These are phyloP conservation scores for Notothenia rossii DNA, from an alignment of 2,113 vertebrate species.

Conservation along the genomic window DNA sequence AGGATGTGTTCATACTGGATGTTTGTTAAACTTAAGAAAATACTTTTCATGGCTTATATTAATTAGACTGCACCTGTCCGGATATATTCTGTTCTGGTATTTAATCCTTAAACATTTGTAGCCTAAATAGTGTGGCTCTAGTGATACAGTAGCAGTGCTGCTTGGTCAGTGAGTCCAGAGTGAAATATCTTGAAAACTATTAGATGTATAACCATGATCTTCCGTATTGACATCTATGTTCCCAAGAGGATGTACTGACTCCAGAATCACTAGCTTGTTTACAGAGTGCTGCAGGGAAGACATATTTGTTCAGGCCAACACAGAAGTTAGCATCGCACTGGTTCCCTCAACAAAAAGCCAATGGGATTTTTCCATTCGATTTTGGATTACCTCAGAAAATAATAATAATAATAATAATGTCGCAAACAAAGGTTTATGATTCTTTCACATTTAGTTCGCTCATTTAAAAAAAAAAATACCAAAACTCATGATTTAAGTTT, in stretches of 20 bases:
- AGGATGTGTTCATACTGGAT: neutral
- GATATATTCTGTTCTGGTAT: neutral
- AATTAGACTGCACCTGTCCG: neutral
- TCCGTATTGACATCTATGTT: neutral
- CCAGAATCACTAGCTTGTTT: neutral
- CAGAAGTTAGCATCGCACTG: too few species aligned
- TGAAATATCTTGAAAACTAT: neutral
- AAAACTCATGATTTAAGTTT: too few species aligned
- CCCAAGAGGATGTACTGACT: neutral
- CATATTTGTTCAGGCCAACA: too few species aligned
- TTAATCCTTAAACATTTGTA: neutral
- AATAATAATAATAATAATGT: too few species aligned
- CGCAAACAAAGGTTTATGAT: too few species aligned
- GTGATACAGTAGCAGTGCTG: neutral
- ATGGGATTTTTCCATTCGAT: too few species aligned
- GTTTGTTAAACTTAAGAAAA: neutral
- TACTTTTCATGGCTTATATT: neutral
- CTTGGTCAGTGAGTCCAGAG: neutral
- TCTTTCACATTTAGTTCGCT: too few species aligned
- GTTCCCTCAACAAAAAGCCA: too few species aligned
- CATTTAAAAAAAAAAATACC: too few species aligned
- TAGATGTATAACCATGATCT: neutral
- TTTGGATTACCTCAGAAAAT: too few species aligned
- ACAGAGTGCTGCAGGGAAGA: too few species aligned
- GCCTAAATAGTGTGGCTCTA: neutral